Evolutionary conservation across 2,797 vertebrate genomes (phyloP).

Genomic region (Lepus oiostolus): DNA sequence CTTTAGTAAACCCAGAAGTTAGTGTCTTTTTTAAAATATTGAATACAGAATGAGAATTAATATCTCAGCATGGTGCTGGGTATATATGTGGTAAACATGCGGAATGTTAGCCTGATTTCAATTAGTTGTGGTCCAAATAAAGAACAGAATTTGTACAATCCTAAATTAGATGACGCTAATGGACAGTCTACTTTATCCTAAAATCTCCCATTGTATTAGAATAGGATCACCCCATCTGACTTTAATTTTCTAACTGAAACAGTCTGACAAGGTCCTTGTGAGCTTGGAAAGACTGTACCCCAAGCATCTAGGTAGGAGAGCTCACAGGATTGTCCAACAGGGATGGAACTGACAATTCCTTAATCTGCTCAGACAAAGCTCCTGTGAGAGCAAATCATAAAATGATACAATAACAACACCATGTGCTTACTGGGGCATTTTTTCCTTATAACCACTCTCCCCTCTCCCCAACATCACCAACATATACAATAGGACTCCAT

Average conservation of each 20-base stretch:
- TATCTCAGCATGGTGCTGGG: constrained; percentile 28
- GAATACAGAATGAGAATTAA: constrained; percentile 56
- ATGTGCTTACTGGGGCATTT: not conserved
- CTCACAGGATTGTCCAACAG: not conserved
- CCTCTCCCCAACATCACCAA: not conserved
- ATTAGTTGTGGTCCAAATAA: constrained; percentile 57
- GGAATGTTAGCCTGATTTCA: constrained; percentile 57
- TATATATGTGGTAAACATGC: constrained; percentile 50
- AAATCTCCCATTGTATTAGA: constrained; percentile 47
- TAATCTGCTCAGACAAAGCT: constrained; percentile 6
- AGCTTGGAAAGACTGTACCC: not conserved
- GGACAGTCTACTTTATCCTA: constrained; percentile 23
- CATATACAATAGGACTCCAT: not conserved
- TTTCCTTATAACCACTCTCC: not conserved
- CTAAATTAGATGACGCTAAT: constrained; percentile 51
- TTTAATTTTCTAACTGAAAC: constrained; percentile 71
- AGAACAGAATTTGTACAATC: not conserved
- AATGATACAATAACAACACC: not conserved
- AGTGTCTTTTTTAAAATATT: not conserved
- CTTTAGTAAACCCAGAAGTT: constrained; percentile 1
- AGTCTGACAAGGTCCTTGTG: not conserved
- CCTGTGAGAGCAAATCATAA: not conserved
- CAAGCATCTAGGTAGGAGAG: not conserved
- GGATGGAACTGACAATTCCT: not conserved
- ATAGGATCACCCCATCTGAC: constrained; percentile 18